A percentile compares a stretch with the other conserved stretches of the same genome.
phyloP scores from a whole-genome alignment of 2,888 invertebrate genomes.

The Orchesella flavescens region DNA sequence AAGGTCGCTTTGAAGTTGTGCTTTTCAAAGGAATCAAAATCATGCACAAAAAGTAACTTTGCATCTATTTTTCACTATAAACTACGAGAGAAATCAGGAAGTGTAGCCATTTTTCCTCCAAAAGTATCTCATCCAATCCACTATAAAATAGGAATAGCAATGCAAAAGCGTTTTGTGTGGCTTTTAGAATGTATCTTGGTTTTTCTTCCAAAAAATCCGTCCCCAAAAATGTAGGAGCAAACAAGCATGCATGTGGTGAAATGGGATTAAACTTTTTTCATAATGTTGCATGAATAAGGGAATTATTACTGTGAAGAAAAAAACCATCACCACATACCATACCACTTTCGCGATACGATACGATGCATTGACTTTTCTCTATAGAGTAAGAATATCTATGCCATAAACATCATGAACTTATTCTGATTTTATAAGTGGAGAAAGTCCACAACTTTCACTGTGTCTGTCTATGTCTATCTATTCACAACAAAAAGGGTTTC shows the following conservation, averaged over 20 bases:
- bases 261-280: slow-evolving; percentile 35
- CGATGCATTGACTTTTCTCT: slow-evolving; percentile 41
- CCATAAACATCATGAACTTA: no score
- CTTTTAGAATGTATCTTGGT: no score
- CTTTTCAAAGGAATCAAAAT: slow-evolving; percentile 17
- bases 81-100: not conserved
- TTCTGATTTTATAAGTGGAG: no score
- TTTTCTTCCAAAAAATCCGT: no score
- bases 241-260: not conserved
- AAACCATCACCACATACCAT: not conserved
- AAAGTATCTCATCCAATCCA: not conserved
- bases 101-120: not conserved
- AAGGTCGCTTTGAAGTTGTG: slow-evolving; percentile 37
- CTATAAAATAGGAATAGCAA: not conserved
- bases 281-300: slow-evolving; percentile 27
- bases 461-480: no score
- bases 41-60: not conserved
- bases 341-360: not conserved
- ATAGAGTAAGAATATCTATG: not conserved
- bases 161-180: no score
- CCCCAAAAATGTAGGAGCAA: no score
- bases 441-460: no score
- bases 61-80: not conserved
- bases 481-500: no score
- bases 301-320: slow-evolving; percentile 26